Base-by-base conservation (phyloP, 2,888 invertebrate species). In the Dicycla oo region DNA sequence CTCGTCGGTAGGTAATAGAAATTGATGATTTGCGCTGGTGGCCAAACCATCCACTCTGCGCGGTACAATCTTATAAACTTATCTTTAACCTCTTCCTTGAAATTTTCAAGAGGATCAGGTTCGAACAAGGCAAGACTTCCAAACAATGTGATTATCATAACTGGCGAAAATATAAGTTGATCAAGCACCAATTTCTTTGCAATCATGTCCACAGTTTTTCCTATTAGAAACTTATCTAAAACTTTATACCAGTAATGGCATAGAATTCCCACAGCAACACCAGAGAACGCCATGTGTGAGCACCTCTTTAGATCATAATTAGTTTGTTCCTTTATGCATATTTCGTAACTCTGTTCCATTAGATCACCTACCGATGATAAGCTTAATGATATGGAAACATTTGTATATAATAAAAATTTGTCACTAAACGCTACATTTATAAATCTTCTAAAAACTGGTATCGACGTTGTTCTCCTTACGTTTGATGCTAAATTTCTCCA, bases 41-140 rank as follows among this genome's bases (percentile, higher is more conserved):
- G 99, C 99, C 99, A 99, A 10, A 99, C 97, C 79, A 98, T 94
- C 98, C 99, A 99, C 91, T 99, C 99, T 0, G 98, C 99, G 26
- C 97, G 94, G 89, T 99, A 99, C 43, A 99, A 93, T 81, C 96
- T 97, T 90, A 97, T 94, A 57, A 98, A 98, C 92, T 99, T 99
- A 30, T 97, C 94, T 84, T 95, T 96, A 18, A 98, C 96, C 93
- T 98, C 98, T 47, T 96, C 93, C 85, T 97, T 96, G 70, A 98
- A 97, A 88, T 98, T 97, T 23, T 96, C 89, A 56, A 95, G 89
- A 1, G 97, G 96, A 79, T 97, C 95, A 11, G 96, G 94, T 94
- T 99, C 98, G 77, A 99, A 94, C n/a, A 97, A 83, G 3, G 97
- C 98, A 64, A 98, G 91, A 56, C 98, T 98, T 43, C 97, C 93